Evolutionary conservation across 2,113 vertebrate species (phyloP).

Genomic region (Alces alces): DNA sequence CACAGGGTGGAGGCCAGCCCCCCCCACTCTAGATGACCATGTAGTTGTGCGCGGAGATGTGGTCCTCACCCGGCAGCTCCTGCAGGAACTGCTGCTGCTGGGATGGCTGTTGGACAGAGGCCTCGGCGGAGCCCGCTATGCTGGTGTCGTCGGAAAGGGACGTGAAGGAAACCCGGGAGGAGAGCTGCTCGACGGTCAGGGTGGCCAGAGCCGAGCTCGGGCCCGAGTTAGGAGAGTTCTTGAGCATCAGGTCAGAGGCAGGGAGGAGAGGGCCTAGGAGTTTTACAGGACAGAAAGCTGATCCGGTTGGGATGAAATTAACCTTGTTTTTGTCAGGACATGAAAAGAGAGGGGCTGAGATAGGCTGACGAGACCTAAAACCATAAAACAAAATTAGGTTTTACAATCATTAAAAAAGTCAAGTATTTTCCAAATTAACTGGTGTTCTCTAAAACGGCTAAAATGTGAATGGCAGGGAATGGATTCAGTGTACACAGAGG

Average conservation of each 20-base stretch:
- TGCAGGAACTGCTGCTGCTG: conserved; percentile 79
- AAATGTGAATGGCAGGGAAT: conserved; percentile 78
- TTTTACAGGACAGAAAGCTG: conserved; percentile 97
- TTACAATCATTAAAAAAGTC: background rate
- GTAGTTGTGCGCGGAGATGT: conserved; percentile 85
- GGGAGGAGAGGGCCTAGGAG: conserved; percentile 88
- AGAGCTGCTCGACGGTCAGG: conserved; percentile 84
- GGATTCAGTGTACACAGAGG: conserved; percentile 75
- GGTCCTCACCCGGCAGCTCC: conserved; percentile 83
- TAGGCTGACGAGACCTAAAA: conserved; percentile 91
- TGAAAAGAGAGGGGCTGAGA: conserved; percentile 93
- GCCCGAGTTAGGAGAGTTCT: conserved; percentile 78
- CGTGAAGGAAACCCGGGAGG: conserved; percentile 87
- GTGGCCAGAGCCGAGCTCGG: conserved; percentile 80
- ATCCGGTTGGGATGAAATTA: conserved; percentile 98
- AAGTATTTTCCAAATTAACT: background rate
- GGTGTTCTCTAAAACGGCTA: conserved; percentile 30
- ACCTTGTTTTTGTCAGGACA: conserved; percentile 99
- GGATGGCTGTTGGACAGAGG: conserved; percentile 75
- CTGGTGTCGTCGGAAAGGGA: conserved; percentile 91
- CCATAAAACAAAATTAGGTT: conserved; percentile 53
- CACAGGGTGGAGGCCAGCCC: conserved; percentile 83
- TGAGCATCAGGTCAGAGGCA: conserved; percentile 84
- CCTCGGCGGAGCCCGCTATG: conserved; percentile 84
- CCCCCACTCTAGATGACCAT: conserved; percentile 85